Evolutionary conservation across 1,140 invertebrate genomes (phyloP), one percentile per base, ranked within the genome.

Genomic region (Euschistus heros): DNA sequence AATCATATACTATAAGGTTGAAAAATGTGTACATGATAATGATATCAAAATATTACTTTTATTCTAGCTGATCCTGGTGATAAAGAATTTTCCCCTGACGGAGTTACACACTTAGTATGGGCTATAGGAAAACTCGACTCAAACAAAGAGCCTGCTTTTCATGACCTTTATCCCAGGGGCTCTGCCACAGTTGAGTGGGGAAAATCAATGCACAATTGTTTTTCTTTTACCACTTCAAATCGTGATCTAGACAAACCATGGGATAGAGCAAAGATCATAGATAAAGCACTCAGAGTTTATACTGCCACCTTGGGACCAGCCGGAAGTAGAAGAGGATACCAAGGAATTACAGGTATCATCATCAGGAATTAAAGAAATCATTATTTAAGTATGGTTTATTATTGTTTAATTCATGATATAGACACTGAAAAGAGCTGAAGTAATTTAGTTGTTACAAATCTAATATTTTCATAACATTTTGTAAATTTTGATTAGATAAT

Each of bases 81-180:
- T 73, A 87, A 85, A 71, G 84, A 85, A 70, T 89, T 85, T 73
- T 78, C 80, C 4, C 80, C 81, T 3, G 83, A 90, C 66, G 78
- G 80, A 24, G 74, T 79, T 2, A 80, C 84, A 26, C 88, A 83
- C 70, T 78, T 92, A 17, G 80, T 94, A 7, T 96, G 92, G 92
- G 89, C 91, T 0, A 76, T 94, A 20, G 93, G 93, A 14, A 80
- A 81, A 66, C 75, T 94, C 59, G 89, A 92, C 73, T 77, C 82
- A 17, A 86, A 84, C 63, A 84, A 85, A 50, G 87, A 92, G 72
- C 92, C 92, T 0, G 83, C 84, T 62, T 93, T 90, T 73, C 92
- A 96, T 73, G 84, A 89, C 62, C 72, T 86, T 61, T 92, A 89
- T 76, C 88, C 87, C 15, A 86, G 86, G 72, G 77, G 79, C 20